Percentiles rank a stretch among this genome's conserved stretches.
phyloP scores from a whole-genome alignment of 2,888 invertebrate genomes.

The Pomacea canaliculata region DNA sequence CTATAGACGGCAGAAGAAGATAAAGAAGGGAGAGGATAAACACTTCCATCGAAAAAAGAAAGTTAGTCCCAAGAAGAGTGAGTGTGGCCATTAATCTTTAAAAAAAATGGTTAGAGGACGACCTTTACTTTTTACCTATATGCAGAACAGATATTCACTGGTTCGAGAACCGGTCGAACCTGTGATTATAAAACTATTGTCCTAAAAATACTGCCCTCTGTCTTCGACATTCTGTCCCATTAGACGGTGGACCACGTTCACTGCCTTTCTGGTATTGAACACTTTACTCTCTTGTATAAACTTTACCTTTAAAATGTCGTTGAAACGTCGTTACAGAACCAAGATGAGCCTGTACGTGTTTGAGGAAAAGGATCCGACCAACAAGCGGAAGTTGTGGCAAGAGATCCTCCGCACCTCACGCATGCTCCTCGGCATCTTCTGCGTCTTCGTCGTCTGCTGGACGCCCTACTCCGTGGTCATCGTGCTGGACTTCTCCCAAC shows the following conservation, averaged over 20 bases:
- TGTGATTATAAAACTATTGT: no score
- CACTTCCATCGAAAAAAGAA: not conserved
- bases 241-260: no score
- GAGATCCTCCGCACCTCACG: constrained; percentile 52
- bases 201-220: no score
- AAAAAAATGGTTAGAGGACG: no score
- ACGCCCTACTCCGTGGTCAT: constrained; percentile 60
- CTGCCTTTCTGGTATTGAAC: no score
- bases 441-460: constrained; percentile 60
- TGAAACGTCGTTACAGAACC: constrained; percentile 34
- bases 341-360: constrained; percentile 50
- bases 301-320: no score
- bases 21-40: not conserved
- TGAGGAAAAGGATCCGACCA: constrained; percentile 40
- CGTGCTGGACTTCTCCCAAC: constrained; percentile 43
- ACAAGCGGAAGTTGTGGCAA: constrained; percentile 44
- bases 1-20: not conserved
- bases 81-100: not conserved
- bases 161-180: no score
- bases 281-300: no score
- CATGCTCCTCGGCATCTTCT: constrained; percentile 55
- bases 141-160: no score
- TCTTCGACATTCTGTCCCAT: no score
- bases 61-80: not conserved
- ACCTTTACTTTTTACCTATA: no score